Evolutionary conservation across 2,113 vertebrate species (phyloP).

Genomic region (Chionodraco myersi): DNA sequence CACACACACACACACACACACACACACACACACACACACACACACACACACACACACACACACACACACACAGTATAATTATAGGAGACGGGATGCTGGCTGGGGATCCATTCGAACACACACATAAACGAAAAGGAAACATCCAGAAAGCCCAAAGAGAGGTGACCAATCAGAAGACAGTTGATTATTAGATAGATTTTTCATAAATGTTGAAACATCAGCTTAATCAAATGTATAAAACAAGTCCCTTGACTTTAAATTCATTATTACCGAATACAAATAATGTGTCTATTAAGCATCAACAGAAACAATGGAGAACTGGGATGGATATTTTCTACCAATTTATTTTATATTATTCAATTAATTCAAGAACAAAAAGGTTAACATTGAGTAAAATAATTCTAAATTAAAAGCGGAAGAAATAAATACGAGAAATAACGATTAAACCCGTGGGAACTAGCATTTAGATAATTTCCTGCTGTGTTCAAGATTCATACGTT

Average conservation of each 20-base stretch:
- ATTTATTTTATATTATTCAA: not conserved
- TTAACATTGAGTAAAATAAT: too few relatives aligned
- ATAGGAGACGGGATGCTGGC: slow-evolving; percentile 38
- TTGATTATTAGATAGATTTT: not conserved
- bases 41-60: too few relatives aligned
- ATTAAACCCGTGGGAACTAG: too few relatives aligned
- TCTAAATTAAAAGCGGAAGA: too few relatives aligned
- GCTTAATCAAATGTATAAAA: not conserved
- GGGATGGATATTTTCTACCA: not conserved
- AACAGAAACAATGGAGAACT: not conserved
- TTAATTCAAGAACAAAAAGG: not conserved
- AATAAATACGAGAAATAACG: too few relatives aligned
- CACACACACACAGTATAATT: slow-evolving; percentile 27
- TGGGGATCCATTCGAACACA: slow-evolving; percentile 46
- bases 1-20: slow-evolving; percentile 24
- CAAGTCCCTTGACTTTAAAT: not conserved
- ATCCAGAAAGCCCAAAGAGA: slow-evolving; percentile 15
- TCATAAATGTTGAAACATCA: not conserved
- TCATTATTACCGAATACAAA: not conserved
- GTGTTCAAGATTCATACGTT: too few relatives aligned
- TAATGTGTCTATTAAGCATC: not conserved
- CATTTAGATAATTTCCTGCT: too few relatives aligned
- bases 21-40: slow-evolving; percentile 22
- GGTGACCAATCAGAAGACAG: slow-evolving; percentile 15
- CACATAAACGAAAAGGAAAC: slow-evolving; percentile 37